phyloP scores from a whole-genome alignment of 2,113 vertebrate species.

The Porphyrio hochstetteri region DNA sequence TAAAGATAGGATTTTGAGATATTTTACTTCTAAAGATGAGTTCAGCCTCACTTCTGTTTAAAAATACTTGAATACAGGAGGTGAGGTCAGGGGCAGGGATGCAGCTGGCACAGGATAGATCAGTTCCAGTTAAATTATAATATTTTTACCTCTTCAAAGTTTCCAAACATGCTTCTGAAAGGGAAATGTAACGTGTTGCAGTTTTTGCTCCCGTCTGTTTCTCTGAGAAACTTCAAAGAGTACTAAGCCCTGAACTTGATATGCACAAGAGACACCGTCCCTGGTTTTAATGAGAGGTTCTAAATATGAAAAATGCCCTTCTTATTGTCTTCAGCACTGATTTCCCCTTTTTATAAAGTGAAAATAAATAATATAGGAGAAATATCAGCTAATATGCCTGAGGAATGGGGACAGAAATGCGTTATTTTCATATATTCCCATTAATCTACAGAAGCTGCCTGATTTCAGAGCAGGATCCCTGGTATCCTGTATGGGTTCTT shows the following conservation, averaged over 20 bases:
- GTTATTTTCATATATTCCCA: neutral
- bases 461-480: neutral
- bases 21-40: neutral
- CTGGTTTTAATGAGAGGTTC: neutral
- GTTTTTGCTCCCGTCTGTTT: neutral
- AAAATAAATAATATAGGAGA: slow-evolving; percentile 10
- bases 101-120: neutral
- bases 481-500: neutral
- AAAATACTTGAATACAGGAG: neutral
- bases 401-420: neutral
- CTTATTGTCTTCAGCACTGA: neutral
- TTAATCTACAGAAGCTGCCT: neutral
- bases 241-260: neutral
- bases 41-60: neutral
- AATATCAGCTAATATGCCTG: neutral
- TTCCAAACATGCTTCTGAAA: neutral
- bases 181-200: neutral
- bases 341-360: neutral
- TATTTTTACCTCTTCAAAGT: neutral
- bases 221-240: neutral
- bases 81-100: neutral
- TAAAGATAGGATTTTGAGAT: neutral
- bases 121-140: neutral
- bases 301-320: neutral
- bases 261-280: too few species aligned